Base-by-base conservation (phyloP, 2,797 vertebrate species). In the Martes flavigula region DNA sequence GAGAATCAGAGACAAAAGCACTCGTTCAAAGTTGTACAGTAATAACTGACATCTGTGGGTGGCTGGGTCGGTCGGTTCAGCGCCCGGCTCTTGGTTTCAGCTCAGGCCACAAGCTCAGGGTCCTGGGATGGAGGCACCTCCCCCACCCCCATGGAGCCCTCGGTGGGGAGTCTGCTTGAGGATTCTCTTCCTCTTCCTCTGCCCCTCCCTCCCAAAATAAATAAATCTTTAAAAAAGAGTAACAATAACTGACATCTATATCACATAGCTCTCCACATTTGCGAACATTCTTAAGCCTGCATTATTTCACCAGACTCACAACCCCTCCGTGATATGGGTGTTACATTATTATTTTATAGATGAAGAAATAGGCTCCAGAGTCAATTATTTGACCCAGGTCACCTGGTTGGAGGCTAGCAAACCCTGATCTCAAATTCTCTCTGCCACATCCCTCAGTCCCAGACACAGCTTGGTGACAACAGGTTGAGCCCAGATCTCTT, bases 361-460 rank as follows among this genome's bases (percentile, higher is more conserved):
- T 79, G 46, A 91, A n/a, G 54, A 79, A 95, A 94, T 46, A 48
- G 58, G 46, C 54, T 94, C 46, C 81, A 91, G 84, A 60, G 60
- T 58, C 79, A 82, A 38, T 82, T 40, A 87, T 81, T 91, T 81
- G 58, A 60, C 23, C 58, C 56, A 84, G 56, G 3, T 68, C 46
- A 70, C 70, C 21, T 56, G 70, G 56, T 90, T 79, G 84, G 58
- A 73, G 79, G 17, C 27, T 17, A 70, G 60, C 43, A 89, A 79
- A 90, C 25, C n/a, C 30, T 17, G 79, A 11, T 46, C 84, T 91
- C 83, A 89, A 96, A 86, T 32, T 96, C 60, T 87, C 30, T 58
- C 72, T 54, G 90, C 60, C 78, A 46, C 3, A 66, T 1, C 40
- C 25, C 1, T 92, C 68, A 85, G 20, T 81, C 40, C 48, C 27